phyloP scores from a whole-genome alignment of 1,140 invertebrate genomes.

The Acarapis woodi region DNA sequence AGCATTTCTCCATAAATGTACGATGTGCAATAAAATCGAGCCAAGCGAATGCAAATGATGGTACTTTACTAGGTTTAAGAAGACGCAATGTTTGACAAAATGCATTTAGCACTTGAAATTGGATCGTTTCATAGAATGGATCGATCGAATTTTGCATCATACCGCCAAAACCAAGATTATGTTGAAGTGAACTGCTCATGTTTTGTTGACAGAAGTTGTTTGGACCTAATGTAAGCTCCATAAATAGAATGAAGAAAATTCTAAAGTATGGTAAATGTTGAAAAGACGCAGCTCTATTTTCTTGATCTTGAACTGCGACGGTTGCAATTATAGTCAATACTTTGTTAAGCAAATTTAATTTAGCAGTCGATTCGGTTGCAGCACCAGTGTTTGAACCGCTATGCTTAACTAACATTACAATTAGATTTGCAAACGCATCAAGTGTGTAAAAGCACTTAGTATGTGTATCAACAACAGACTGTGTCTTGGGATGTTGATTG shows the following conservation, averaged over 20 bases:
- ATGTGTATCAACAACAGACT: constrained; percentile 26
- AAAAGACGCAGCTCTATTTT: constrained; percentile 49
- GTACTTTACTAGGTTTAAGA: constrained; percentile 67
- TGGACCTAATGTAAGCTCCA: constrained; percentile 43
- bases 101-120: constrained; percentile 35
- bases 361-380: constrained; percentile 55
- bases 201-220: constrained; percentile 8
- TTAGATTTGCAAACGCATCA: constrained; percentile 77
- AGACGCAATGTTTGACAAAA: constrained; percentile 59
- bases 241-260: constrained; percentile 85
- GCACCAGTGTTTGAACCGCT: constrained; percentile 30
- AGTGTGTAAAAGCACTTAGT: constrained; percentile 82
- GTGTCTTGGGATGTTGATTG: constrained; percentile 20
- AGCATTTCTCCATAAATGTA: constrained; percentile 42
- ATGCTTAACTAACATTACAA: constrained; percentile 84
- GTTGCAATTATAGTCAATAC: constrained; percentile 77
- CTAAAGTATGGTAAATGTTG: constrained; percentile 90
- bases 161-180: constrained; percentile 2
- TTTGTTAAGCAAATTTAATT: constrained; percentile 88
- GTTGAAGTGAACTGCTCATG: neutral
- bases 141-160: constrained; percentile 25
- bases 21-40: constrained; percentile 84
- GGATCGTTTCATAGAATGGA: constrained; percentile 63
- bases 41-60: constrained; percentile 94
- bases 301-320: constrained; percentile 78